Base-by-base conservation (phyloP, 2,888 invertebrate genomes). In the Cephus pygmeus region DNA sequence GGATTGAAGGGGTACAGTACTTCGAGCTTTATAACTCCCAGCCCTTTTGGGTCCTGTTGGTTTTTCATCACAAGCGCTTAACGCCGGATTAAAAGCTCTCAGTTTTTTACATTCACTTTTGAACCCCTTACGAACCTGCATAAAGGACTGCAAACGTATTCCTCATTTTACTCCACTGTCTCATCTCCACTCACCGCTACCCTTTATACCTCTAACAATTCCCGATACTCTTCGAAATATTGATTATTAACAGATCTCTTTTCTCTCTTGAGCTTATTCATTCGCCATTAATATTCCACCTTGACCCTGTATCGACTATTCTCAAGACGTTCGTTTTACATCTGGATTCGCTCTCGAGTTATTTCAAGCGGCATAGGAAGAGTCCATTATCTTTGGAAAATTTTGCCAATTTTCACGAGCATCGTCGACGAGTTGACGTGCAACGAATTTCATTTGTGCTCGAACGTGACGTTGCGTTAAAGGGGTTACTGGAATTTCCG, bases 41-140 rank as follows among this genome's bases (percentile, higher is more conserved):
- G 56, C 56, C 56, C 56, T 56, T 56, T 56, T 56, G 56, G 23
- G 9, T 56, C 34, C 69, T 35, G 56, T 73, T 30, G 71, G 77
- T 77, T 77, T 74, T 73, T 77, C 74, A 74, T 73, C 74, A 73
- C 73, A 36, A 73, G 71, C 69, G 77, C 73, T 77, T 77, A 77
- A 77, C 77, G 73, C 74, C 77, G 56, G 56, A 56, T 56, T 56
- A 56, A 56, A 23, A 56, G 56, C 56, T 56, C 56, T 56, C 23
- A 56, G 56, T 23, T 56, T 56, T 56, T 56, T 56, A 56, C 56
- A 23, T 56, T 56, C 56, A 23, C 56, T 56, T 56, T 56, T 6
- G 56, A 56, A 23, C 15, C 56, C 15, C 56, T 56, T 56, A 56
- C 23, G 56, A 56, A 56, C 23, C 56, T 56, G 23, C 23, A 56